phyloP scores from a whole-genome alignment of 2,797 vertebrate genomes.

The Lophotriccus pileatus region DNA sequence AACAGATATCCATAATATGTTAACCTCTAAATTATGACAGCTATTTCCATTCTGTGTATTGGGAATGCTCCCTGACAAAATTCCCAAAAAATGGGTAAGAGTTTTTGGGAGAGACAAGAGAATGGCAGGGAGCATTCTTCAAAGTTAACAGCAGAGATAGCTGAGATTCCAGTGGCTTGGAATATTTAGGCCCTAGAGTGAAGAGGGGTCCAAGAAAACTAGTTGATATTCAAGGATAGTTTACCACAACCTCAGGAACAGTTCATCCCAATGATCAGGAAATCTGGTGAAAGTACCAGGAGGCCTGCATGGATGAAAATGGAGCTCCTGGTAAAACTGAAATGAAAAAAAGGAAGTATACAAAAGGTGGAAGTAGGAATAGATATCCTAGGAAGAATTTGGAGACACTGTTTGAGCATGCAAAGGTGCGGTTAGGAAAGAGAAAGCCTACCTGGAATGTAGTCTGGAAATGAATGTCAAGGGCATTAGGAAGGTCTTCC shows the following conservation, averaged over 20 bases:
- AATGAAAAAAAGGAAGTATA: neutral
- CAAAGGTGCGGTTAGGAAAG: accelerated
- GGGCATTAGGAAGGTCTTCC: neutral
- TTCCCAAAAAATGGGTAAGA: neutral
- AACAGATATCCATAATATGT: neutral
- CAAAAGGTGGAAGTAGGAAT: neutral
- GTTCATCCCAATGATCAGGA: neutral
- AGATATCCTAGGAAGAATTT: too few species aligned
- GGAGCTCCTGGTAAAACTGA: neutral
- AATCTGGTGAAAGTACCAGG: neutral
- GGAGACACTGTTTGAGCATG: neutral
- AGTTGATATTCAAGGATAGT: neutral
- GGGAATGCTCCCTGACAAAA: neutral
- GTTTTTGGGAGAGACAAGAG: neutral
- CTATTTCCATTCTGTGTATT: neutral
- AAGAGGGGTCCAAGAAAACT: neutral
- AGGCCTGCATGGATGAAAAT: neutral
- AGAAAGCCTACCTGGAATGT: neutral
- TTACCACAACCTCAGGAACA: neutral
- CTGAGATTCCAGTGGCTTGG: neutral
- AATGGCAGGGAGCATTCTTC: neutral
- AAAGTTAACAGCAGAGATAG: neutral
- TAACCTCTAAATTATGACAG: neutral
- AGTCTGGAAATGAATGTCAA: neutral
- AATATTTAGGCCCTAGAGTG: neutral